These are phyloP conservation scores for Ophthalmolycus amberensis DNA, from an alignment of 2,113 vertebrate species.

Conservation along the genomic window DNA sequence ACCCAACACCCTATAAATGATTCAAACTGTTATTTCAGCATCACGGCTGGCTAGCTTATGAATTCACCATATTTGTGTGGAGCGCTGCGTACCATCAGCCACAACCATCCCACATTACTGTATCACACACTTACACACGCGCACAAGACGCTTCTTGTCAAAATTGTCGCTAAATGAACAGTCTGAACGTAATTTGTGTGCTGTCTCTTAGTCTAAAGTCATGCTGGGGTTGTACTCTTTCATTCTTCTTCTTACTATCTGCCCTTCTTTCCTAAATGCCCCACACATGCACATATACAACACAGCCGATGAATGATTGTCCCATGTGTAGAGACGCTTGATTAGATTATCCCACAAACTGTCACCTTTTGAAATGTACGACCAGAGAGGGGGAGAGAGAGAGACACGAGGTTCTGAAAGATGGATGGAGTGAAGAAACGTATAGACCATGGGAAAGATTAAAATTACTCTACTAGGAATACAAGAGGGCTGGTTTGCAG, in stretches of 20 bases:
- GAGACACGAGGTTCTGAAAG: conserved; percentile 14
- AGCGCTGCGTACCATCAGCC: neutral
- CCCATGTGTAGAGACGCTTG: conserved; percentile 37
- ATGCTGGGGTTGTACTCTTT: neutral
- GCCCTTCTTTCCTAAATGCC: neutral
- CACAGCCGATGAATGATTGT: conserved; percentile 46
- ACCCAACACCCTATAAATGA: neutral
- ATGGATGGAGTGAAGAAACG: conserved; percentile 22
- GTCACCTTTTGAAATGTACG: conserved; percentile 56
- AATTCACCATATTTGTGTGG: neutral
- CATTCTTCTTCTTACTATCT: neutral
- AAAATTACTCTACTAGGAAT: neutral
- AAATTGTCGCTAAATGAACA: neutral
- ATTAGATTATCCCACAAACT: conserved; percentile 64
- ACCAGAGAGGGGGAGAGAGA: neutral
- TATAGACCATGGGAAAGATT: conserved; percentile 1
- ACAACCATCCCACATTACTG: neutral
- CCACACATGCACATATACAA: neutral
- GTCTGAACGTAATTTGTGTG: neutral
- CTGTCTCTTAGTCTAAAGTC: neutral
- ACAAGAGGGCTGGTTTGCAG: neutral
- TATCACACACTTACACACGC: neutral
- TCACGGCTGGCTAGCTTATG: neutral
- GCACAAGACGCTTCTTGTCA: neutral
- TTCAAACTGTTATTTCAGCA: neutral